Percentiles rank a stretch among this genome's conserved stretches.
Evolutionary conservation across 2,888 invertebrate species (phyloP).

Genomic region (Frankliniella fusca): DNA sequence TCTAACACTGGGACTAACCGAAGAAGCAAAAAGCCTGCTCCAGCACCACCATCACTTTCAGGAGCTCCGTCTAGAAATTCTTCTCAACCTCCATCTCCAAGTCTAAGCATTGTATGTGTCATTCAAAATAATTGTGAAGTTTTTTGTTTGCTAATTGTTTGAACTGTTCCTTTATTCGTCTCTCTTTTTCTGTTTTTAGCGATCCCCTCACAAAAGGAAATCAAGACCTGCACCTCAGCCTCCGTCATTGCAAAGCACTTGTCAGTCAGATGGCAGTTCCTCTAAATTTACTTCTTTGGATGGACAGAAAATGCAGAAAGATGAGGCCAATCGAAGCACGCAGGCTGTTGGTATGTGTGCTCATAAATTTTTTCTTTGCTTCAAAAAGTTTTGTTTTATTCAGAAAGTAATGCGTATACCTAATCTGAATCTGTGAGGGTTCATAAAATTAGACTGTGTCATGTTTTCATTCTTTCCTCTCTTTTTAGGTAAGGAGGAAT

Average conservation of each 20-base stretch:
- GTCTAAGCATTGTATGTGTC: slow-evolving; percentile 46
- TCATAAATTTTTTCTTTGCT: too few species aligned
- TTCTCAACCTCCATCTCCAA: slow-evolving; percentile 46
- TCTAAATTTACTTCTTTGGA: slow-evolving; percentile 28
- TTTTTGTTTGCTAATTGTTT: background rate
- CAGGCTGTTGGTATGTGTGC: background rate
- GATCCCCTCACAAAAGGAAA: slow-evolving; percentile 40
- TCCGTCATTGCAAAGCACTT: slow-evolving; percentile 38
- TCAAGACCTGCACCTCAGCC: slow-evolving; percentile 46
- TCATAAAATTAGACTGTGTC: background rate
- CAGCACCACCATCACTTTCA: slow-evolving; percentile 55
- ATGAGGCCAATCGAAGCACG: slow-evolving; percentile 36
- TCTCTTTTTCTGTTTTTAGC: background rate
- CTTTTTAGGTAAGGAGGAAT: background rate
- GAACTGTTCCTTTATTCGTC: slow-evolving; percentile 29
- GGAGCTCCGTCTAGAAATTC: slow-evolving; percentile 39
- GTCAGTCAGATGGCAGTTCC: slow-evolving; percentile 11
- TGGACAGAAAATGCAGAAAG: slow-evolving; percentile 32
- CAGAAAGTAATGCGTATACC: too few species aligned
- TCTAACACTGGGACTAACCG: slow-evolving; percentile 48
- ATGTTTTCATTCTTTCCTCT: background rate
- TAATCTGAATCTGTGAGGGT: background rate
- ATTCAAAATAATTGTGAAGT: too few species aligned
- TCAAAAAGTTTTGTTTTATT: too few species aligned
- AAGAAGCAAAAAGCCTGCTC: slow-evolving; percentile 65